A percentile compares a stretch with the other conserved stretches of the same genome.
Conservation (phyloP, 1,140 invertebrate genomes). For the Drosophila ironensis region DNA sequence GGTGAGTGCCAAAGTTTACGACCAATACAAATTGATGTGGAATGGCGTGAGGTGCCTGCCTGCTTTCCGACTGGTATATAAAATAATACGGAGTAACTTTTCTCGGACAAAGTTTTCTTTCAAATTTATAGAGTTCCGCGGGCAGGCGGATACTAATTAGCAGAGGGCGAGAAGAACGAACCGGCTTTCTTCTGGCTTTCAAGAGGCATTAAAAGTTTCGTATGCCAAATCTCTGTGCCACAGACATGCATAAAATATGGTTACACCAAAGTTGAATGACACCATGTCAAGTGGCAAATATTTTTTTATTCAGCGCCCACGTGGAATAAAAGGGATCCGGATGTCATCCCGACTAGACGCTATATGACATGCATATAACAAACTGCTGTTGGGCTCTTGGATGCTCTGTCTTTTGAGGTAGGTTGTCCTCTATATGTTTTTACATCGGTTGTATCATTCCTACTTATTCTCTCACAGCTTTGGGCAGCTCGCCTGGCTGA, state of each 20-base stretch:
- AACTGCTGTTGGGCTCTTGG: no score
- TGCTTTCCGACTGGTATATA: no score
- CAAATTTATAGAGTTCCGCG: constrained; percentile 37
- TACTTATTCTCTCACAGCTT: no score
- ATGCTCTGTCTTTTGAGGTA: no score
- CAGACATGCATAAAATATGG: neutral
- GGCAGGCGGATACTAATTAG: constrained; percentile 36
- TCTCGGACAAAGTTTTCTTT: constrained; percentile 36
- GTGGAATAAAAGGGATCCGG: neutral
- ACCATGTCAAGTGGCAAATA: neutral
- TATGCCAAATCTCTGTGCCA: neutral
- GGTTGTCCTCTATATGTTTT: no score
- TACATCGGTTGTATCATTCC: no score
- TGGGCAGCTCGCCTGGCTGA: no score
- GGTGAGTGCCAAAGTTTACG: constrained; percentile 57
- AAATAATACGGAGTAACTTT: constrained; percentile 35
- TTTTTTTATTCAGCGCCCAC: neutral
- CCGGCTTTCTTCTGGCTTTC: constrained; percentile 5
- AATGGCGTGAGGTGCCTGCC: neutral
- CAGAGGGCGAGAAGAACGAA: neutral
- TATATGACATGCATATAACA: no score
- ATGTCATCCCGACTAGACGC: neutral
- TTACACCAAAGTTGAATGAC: neutral
- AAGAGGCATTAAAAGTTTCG: neutral
- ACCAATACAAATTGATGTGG: constrained; percentile 45